Base-by-base conservation (phyloP, 1,140 invertebrate genomes). In the Prorops nasuta region DNA sequence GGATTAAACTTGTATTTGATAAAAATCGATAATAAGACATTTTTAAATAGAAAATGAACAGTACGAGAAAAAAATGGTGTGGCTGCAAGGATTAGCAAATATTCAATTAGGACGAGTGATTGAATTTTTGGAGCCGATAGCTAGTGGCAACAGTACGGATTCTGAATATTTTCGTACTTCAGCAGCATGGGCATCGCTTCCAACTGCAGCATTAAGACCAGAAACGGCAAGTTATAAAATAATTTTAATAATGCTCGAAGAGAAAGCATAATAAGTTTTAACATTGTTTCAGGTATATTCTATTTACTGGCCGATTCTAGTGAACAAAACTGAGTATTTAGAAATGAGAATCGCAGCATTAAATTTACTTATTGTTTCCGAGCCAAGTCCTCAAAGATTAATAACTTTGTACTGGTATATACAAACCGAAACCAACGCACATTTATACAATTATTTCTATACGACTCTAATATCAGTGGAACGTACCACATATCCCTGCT, bases 381-480 rank as follows among this genome's bases (percentile, higher is more conserved):
- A 83, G 51, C 83, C 85, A 15, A 79, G 82, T 1, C 73, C 83
- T 10, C 83, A 81, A 12, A 80, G 85, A 35, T 79, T 89, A 24
- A 79, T 87, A 34, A 84, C 84, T 36, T 70, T 89, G 8, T 84
- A 86, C 60, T 84, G 84, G 66, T 86, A 84, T 53, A 86, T 89
- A 63, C 77, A 81, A 59, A 77, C 71, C 3, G 85, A 86, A 54
- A 78, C 78, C 1, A 79, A 79, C 62, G 74, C 77, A 15, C 86
- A 88, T 59, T 70, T 89, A 37, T 85, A 85, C 49, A 82, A 86
- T 61, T 88, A 83, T 62, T 89, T 85, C 77, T 85, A 86, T 50
- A 85, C 86, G 0, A 87, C 85, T 4, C 71, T 89, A 15, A 86
- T 85, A 42, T 88, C 84, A 36, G 71, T 88, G 55, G 81, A 85